phyloP scores from a whole-genome alignment of 2,113 vertebrate genomes.

The Rhinolophus sinicus region DNA sequence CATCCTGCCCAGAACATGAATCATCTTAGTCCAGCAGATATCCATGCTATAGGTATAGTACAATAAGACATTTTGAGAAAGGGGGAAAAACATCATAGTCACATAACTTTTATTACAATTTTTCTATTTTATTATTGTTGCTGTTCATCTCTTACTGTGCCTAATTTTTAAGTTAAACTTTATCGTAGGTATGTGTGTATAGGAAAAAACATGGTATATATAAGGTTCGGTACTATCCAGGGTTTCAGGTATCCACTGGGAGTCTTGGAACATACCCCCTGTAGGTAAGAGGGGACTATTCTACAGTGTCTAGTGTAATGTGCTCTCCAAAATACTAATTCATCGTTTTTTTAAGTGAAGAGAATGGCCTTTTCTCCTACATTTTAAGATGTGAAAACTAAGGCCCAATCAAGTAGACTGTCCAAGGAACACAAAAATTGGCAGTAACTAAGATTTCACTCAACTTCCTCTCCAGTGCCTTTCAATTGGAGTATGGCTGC shows the following conservation, averaged over 20 bases:
- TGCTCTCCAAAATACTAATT: not conserved
- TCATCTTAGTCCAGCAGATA: not conserved
- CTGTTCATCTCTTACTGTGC: not conserved
- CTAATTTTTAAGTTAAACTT: not conserved
- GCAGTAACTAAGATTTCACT: not conserved
- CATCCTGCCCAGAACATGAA: not conserved
- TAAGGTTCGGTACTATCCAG: not conserved
- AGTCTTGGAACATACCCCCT: too few species aligned
- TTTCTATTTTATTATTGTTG: not conserved
- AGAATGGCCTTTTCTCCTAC: not conserved
- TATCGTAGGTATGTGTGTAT: not conserved
- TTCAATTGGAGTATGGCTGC: not conserved
- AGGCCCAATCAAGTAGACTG: not conserved
- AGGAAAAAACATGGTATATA: not conserved
- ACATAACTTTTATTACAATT: not conserved
- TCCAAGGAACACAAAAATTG: not conserved
- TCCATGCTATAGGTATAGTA: too few species aligned
- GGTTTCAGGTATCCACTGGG: not conserved
- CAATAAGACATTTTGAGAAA: not conserved
- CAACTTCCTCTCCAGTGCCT: not conserved
- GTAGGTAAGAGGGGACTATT: not conserved
- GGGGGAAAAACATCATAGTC: too few species aligned
- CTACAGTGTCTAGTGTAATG: not conserved
- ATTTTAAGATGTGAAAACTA: conserved; percentile 33
- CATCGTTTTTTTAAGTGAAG: not conserved